Evolutionary conservation across 1,140 invertebrate genomes (phyloP).

Genomic region (Anastatus disparis): DNA sequence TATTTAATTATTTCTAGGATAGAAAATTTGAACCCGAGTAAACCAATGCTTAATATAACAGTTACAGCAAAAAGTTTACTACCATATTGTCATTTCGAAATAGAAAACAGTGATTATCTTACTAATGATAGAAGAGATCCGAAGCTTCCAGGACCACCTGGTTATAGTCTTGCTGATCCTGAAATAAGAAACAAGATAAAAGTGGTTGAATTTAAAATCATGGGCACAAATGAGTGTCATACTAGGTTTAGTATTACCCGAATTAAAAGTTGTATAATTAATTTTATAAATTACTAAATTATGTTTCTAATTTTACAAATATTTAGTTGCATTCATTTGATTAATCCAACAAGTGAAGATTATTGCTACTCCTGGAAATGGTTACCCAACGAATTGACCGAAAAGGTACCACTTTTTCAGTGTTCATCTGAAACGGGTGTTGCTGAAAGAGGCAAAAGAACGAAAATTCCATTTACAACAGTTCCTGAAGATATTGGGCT

Average conservation of each 20-base stretch:
- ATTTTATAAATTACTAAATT: too few relatives aligned
- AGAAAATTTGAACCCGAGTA: slow-evolving; percentile 52
- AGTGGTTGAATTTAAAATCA: slow-evolving; percentile 67
- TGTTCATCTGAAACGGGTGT: slow-evolving; percentile 55
- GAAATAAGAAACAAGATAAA: slow-evolving; percentile 58
- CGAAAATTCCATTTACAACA: slow-evolving; percentile 57
- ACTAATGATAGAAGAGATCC: slow-evolving; percentile 60
- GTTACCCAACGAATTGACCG: slow-evolving; percentile 25
- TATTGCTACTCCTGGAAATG: slow-evolving; percentile 59
- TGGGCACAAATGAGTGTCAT: slow-evolving; percentile 60
- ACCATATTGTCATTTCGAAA: slow-evolving; percentile 68
- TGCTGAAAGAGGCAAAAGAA: slow-evolving; percentile 54
- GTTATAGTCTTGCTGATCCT: slow-evolving; percentile 44
- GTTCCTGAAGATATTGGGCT: slow-evolving; percentile 56
- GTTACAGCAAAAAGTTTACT: slow-evolving; percentile 60
- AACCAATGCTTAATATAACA: slow-evolving; percentile 42
- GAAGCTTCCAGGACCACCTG: slow-evolving; percentile 44
- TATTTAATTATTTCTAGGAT: slow-evolving; percentile 45
- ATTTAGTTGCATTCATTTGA: slow-evolving; percentile 54
- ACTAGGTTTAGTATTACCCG: slow-evolving; percentile 42
- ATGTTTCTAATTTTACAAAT: background rate
- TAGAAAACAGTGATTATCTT: slow-evolving; percentile 68
- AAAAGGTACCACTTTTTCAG: slow-evolving; percentile 56
- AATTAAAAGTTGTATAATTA: too few relatives aligned
- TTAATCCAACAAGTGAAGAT: slow-evolving; percentile 60